Evolutionary conservation across 2,113 vertebrate genomes (phyloP), one percentile per base, ranked within the genome.

Genomic region (Xyliphius kryptos): DNA sequence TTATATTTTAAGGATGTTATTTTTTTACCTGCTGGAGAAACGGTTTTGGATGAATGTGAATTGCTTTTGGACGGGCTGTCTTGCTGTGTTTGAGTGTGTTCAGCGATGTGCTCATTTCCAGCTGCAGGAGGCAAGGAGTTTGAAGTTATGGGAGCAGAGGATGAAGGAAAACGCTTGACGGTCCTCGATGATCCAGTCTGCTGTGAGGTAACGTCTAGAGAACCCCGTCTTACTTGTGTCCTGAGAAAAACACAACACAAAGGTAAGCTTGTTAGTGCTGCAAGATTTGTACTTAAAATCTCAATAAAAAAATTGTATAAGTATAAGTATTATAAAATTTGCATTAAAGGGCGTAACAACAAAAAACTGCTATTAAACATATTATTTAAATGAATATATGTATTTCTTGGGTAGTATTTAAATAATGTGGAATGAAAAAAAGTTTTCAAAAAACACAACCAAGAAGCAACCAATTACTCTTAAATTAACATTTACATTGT

Each of bases 101-200:
- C 84, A 40, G 80, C 84, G 57, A 76, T 78, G 11, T 67, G 22
- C 41, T 67, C 47, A 9, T 77, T 70, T 15, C 74, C 40, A n/a
- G n/a, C n/a, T n/a, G n/a, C n/a, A n/a, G n/a, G n/a, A 4, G 91
- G 90, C 6, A 96, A 79, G 11, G 88, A 87, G 10, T 97, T 96
- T 77, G 92, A 95, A 10, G 77, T 90, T 75, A 94, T 89, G 6
- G 90, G 91, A 63, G 85, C 83, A 9, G 77, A 77, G 6, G 80
- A 79, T 69, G 87, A 86, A 10, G 91, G 92, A 76, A 92, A 91
- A 36, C 92, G 92, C 16, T 90, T 89, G 59, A 92, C 85, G 1
- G 91, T 93, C 43, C 90, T 89, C 54, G 93, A 92, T 2, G 81
- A 74, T 49, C 87, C 91, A 2, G 81, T 70, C 17, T 89, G 87